Conservation (phyloP, 2,888 invertebrate genomes). For the Noctua comes region DNA sequence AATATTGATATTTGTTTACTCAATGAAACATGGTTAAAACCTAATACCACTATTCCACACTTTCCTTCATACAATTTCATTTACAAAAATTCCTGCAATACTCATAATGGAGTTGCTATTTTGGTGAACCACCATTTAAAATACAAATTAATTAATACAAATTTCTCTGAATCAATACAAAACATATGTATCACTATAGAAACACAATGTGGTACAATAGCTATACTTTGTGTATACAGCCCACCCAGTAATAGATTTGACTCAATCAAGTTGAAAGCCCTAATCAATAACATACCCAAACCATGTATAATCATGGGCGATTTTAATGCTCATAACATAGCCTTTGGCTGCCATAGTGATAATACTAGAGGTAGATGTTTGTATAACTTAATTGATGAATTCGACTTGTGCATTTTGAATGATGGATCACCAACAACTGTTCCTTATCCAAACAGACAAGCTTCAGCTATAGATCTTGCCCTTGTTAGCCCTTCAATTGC, state of each 20-base stretch:
- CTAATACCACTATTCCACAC: not conserved
- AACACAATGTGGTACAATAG: not conserved
- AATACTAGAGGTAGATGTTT: not conserved
- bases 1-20: conserved; percentile 2
- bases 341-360: conserved; percentile 7
- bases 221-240: not conserved
- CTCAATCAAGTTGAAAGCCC: not conserved
- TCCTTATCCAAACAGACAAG: conserved; percentile 10
- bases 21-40: not conserved
- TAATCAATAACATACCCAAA: conserved; percentile 4
- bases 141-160: not conserved
- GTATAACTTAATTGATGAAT: not conserved
- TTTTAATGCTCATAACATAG: conserved; percentile 4
- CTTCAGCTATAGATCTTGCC: conserved; percentile 17
- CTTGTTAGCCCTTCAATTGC: not conserved
- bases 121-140: not conserved
- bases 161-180: not conserved
- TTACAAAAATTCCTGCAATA: not conserved
- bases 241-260: not conserved
- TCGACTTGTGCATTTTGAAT: conserved; percentile 1
- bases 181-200: not conserved
- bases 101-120: not conserved
- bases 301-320: not conserved
- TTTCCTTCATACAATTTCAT: not conserved
- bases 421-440: conserved; percentile 14